Percentiles rank a stretch among this genome's conserved stretches.
Evolutionary conservation across 2,113 vertebrate species (phyloP).

Genomic region (Nanorana parkeri): DNA sequence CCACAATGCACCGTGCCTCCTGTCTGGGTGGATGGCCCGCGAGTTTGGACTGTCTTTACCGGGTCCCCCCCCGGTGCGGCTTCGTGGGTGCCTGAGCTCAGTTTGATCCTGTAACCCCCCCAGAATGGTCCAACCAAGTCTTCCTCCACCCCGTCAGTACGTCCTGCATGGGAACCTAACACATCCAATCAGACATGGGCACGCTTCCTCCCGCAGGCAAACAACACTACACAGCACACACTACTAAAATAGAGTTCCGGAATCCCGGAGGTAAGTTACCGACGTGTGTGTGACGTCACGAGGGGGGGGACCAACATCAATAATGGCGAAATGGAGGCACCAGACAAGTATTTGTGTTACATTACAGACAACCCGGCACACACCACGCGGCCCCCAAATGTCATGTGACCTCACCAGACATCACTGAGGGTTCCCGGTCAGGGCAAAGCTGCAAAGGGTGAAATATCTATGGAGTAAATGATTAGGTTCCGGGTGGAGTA

Average conservation of each 20-base stretch:
- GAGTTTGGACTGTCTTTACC: constrained; percentile 92
- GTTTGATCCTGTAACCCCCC: constrained; percentile 64
- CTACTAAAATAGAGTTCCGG: neutral
- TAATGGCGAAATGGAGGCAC: too few species aligned
- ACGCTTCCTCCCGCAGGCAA: constrained; percentile 65
- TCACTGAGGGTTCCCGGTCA: too few species aligned
- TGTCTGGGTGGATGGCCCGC: constrained; percentile 76
- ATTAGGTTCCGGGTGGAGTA: too few species aligned
- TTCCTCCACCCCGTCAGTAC: constrained; percentile 68
- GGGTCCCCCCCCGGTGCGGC: constrained; percentile 87
- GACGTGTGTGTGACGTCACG: constrained; percentile 67
- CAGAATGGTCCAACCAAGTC: constrained; percentile 68
- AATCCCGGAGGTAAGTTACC: neutral
- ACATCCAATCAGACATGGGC: neutral
- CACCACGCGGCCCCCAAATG: too few species aligned
- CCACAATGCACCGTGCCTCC: constrained; percentile 81
- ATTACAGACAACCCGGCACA: too few species aligned
- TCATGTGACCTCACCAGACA: too few species aligned
- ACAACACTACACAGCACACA: constrained; percentile 68
- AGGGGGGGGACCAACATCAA: constrained; percentile 50
- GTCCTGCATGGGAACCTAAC: constrained; percentile 66
- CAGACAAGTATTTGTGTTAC: too few species aligned
- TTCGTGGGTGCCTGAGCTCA: constrained; percentile 92
- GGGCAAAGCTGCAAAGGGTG: too few species aligned
- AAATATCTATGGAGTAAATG: too few species aligned